Evolutionary conservation across 1,140 invertebrate species (phyloP).

Genomic region (Radopholus similis): DNA sequence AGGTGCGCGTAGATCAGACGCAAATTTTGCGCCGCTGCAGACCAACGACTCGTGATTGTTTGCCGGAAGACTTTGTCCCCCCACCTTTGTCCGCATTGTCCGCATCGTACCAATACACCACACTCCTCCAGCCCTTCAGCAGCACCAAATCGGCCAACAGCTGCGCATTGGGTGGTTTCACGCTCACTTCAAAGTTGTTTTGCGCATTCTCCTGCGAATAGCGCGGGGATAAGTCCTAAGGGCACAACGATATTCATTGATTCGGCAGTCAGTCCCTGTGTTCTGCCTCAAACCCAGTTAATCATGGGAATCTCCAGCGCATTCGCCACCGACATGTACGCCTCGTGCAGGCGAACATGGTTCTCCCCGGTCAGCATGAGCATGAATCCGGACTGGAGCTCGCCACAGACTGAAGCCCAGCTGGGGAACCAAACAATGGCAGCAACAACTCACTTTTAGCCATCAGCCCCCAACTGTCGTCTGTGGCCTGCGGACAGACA

Average conservation of each 20-base stretch:
- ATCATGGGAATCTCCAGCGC: conserved; percentile 47
- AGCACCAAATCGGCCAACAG: conserved; percentile 56
- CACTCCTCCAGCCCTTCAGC: conserved; percentile 51
- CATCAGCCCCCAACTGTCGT: conserved; percentile 48
- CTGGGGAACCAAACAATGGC: background rate
- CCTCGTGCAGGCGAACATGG: conserved; percentile 35
- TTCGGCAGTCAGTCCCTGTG: too few species aligned
- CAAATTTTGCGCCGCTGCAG: conserved; percentile 44
- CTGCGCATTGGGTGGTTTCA: conserved; percentile 54
- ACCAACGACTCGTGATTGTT: background rate
- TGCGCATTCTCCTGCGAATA: conserved; percentile 7
- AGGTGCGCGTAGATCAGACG: conserved; percentile 42
- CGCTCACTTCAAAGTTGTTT: conserved; percentile 53
- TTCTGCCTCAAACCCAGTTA: conserved; percentile 46
- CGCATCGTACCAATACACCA: conserved; percentile 55
- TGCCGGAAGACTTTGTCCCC: background rate
- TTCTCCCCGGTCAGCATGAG: conserved; percentile 47
- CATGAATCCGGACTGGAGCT: conserved; percentile 50
- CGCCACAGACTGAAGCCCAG: conserved; percentile 38
- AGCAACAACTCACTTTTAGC: conserved; percentile 26
- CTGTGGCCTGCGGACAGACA: conserved; percentile 19
- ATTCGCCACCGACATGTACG: conserved; percentile 42
- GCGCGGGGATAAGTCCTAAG: background rate
- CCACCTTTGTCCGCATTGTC: conserved; percentile 39
- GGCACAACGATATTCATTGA: background rate